A percentile compares a stretch with the other conserved stretches of the same genome.
These are phyloP conservation scores for Clarias laeviceps DNA, from an alignment of 2,797 vertebrate genomes.

Conservation along the genomic window DNA sequence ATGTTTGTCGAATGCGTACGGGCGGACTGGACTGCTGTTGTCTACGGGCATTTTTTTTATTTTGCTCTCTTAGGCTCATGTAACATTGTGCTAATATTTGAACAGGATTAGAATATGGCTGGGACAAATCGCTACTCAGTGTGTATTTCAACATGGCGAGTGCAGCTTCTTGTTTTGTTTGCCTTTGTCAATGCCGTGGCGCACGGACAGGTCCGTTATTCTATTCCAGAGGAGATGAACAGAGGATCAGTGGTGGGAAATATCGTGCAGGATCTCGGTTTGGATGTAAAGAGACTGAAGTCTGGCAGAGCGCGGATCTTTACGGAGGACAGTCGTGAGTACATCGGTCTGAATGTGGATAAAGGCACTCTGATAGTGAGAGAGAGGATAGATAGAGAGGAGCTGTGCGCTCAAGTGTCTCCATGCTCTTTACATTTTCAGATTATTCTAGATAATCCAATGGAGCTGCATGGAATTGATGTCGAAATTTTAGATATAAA, in stretches of 20 bases:
- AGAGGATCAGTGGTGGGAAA: conserved; percentile 70
- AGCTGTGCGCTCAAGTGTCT: conserved; percentile 61
- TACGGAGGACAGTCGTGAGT: conserved; percentile 57
- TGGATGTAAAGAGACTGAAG: conserved; percentile 65
- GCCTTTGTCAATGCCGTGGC: conserved; percentile 7
- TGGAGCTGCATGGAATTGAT: conserved; percentile 57
- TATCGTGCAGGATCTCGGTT: conserved; percentile 67
- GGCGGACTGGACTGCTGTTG: background rate
- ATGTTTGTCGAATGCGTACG: background rate
- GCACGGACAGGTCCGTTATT: conserved; percentile 55
- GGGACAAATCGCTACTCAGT: background rate
- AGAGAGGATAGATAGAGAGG: conserved; percentile 71
- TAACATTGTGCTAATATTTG: background rate
- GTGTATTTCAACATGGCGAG: conserved; percentile 30
- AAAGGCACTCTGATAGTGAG: conserved; percentile 66
- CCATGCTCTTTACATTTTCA: conserved; percentile 59
- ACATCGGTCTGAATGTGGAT: conserved; percentile 57
- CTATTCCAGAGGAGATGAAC: conserved; percentile 71
- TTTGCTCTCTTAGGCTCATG: background rate
- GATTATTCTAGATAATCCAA: conserved; percentile 68
- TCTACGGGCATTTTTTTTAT: background rate
- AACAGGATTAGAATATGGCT: conserved; percentile 20
- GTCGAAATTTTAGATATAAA: conserved; percentile 26
- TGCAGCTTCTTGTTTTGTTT: conserved; percentile 28
- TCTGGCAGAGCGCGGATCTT: conserved; percentile 65